These are phyloP conservation scores for Phyllostomus discolor DNA, from an alignment of 2,113 vertebrate species.

Conservation along the genomic window DNA sequence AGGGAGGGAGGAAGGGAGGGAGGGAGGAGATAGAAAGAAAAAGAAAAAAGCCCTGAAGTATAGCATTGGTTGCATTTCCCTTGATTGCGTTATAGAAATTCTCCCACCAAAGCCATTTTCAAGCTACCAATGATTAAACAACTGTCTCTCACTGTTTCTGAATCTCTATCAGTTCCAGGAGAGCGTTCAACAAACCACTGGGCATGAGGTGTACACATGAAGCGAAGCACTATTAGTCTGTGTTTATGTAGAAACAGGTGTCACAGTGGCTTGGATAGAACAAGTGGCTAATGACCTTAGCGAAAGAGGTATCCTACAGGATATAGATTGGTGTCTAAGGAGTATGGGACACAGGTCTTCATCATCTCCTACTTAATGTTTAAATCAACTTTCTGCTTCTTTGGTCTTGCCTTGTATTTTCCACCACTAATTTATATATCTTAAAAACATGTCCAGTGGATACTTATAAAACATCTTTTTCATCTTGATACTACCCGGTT, in stretches of 20 bases:
- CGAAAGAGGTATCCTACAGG: background rate
- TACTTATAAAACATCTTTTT: background rate
- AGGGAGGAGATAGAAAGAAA: background rate
- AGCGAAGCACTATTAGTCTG: background rate
- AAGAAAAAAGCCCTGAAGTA: background rate
- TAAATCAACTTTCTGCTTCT: background rate
- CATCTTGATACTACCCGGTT: background rate
- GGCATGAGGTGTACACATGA: background rate
- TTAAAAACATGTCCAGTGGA: background rate
- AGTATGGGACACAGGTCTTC: background rate
- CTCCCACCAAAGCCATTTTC: background rate
- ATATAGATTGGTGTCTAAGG: background rate
- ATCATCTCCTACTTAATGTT: background rate
- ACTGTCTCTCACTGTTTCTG: background rate
- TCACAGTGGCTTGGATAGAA: background rate
- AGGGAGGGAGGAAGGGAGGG: accelerated
- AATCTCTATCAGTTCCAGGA: background rate
- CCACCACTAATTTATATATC: background rate
- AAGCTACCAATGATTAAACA: background rate
- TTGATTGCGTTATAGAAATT: background rate
- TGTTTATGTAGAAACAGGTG: background rate
- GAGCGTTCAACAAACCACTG: background rate
- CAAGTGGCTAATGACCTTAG: background rate
- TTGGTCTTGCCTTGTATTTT: background rate
- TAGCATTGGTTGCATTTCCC: background rate